Base-by-base conservation (phyloP, 1,140 invertebrate species). In the Drosophila bifasciata region DNA sequence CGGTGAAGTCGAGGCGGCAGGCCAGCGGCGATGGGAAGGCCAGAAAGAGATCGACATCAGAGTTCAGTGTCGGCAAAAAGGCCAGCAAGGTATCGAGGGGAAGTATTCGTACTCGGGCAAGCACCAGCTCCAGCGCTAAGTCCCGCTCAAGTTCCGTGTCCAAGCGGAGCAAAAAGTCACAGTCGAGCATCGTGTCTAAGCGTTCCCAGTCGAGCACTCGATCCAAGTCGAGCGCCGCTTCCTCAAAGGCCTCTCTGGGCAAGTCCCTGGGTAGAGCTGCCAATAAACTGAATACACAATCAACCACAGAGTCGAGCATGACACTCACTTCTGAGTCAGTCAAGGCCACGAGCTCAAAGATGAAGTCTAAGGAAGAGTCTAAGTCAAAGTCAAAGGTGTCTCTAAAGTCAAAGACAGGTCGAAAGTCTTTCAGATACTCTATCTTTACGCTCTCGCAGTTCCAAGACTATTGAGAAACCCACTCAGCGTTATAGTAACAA, bases 1-100 rank as follows among this genome's bases (percentile, higher is more conserved):
- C 71, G 1, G 51, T 76, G 2, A 49, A 41, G 28, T 53, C 43
- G 1, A 36, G 7, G 19, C 61, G 46, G 1, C 23, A 53, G 25
- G 25, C 6, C 3, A 43, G 25, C 9, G 32, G 23, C 3, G 17
- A 40, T 1, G 40, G 13, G 7, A 28, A 28, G 11, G 8, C 9
- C 39, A 25, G 50, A 2, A 6, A 13, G 5, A 2, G 15, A 9
- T 46, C 57, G 15, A 6, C 5, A 1, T 79, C 76, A 1, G n/a
- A 44, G 0, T 28, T 15, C 0, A 79, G 76, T 39, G 28, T 53
- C 15, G 4, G 11, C 5, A 40, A 32, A 16, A 41, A 45, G 0
- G 15, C 3, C 0, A 66, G 41, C 8, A 32, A 15, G 3, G 25
- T 13, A 0, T 13, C 39, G 2, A 36, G 8, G n/a, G 4, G 6